phyloP scores from a whole-genome alignment of 2,113 vertebrate species.

The Burhinus oedicnemus region DNA sequence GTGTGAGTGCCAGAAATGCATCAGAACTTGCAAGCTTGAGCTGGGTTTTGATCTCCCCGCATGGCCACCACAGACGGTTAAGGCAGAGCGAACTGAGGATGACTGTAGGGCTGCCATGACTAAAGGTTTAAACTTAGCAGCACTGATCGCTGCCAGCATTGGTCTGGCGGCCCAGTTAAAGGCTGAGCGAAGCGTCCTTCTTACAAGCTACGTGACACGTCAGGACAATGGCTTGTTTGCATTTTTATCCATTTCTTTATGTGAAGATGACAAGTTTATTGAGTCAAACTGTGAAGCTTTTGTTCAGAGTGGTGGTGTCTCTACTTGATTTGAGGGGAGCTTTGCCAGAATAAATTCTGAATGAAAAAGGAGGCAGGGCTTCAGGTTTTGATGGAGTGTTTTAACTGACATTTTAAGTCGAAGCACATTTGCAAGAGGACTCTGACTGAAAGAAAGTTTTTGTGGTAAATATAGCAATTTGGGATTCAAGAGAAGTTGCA shows the following conservation, averaged over 20 bases:
- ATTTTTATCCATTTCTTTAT: neutral
- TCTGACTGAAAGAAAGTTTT: neutral
- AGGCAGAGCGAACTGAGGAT: fast-evolving
- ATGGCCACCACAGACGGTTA: neutral
- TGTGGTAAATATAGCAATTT: neutral
- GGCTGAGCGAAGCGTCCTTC: neutral
- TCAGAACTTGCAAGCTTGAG: neutral
- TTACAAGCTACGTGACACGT: neutral
- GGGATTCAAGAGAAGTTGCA: constrained; percentile 2
- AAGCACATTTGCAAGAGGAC: constrained; percentile 3
- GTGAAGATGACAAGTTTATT: neutral
- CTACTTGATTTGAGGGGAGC: neutral
- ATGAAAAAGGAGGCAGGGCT: neutral
- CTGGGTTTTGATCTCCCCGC: neutral
- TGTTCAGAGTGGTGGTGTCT: neutral
- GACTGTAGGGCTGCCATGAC: neutral
- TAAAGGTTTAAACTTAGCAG: neutral
- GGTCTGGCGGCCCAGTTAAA: neutral
- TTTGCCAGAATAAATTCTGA: constrained; percentile 16
- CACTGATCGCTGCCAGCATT: neutral
- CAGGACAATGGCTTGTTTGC: neutral
- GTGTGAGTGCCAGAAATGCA: neutral
- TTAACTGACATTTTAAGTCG: neutral
- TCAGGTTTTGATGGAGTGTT: neutral
- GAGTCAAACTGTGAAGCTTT: neutral